Evolutionary conservation across 1,140 invertebrate genomes (phyloP).

Genomic region (Rhizoglyphus robini): DNA sequence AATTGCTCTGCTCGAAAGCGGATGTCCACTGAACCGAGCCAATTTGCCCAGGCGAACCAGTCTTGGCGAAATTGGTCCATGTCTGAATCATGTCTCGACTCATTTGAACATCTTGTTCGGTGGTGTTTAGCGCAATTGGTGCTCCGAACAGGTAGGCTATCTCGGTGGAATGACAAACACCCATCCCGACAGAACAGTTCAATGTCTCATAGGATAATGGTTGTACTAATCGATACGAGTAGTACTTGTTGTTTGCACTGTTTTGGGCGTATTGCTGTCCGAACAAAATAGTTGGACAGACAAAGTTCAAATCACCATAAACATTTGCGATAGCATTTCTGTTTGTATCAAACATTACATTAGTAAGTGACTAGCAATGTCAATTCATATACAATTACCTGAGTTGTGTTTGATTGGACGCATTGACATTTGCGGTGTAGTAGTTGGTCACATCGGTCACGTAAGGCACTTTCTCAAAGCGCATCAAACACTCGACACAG

Average conservation of each 20-base stretch:
- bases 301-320: slow-evolving; percentile 6
- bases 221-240: slow-evolving; percentile 10
- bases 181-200: not conserved
- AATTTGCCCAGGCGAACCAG: slow-evolving; percentile 16
- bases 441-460: no score
- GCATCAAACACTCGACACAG: not conserved
- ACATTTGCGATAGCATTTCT: not conserved
- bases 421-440: no score
- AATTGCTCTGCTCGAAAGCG: not conserved
- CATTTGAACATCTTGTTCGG: slow-evolving; percentile 8
- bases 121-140: not conserved
- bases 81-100: slow-evolving; percentile 24
- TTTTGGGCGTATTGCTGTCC: not conserved
- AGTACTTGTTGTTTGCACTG: not conserved
- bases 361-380: no score
- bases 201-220: slow-evolving; percentile 27
- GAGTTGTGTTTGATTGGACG: not conserved
- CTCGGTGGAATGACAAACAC: slow-evolving; percentile 54
- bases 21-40: not conserved
- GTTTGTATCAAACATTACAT: not conserved
- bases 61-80: slow-evolving; percentile 24
- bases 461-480: no score
- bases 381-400: no score
- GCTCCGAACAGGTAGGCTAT: slow-evolving; percentile 79
- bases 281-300: slow-evolving; percentile 11